Evolutionary conservation across 2,797 vertebrate genomes (phyloP), one percentile per base, ranked within the genome.

Genomic region (Antrozous pallidus): DNA sequence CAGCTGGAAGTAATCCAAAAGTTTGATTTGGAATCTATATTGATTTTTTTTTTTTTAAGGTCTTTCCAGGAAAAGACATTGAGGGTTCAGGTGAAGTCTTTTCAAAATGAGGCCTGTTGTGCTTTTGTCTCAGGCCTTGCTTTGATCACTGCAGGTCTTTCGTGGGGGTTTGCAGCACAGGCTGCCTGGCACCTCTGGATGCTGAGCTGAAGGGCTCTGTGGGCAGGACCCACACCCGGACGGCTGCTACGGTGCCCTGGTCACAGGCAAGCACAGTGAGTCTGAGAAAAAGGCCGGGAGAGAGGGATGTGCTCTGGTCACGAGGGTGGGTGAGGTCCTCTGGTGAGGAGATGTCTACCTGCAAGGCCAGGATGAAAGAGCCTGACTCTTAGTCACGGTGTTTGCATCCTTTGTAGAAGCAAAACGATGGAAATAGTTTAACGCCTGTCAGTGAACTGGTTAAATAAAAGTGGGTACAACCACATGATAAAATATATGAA

Each of bases 201-300:
- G 8, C 84, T 9, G 49, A 77, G 78, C 78, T 6, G 0, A 36
- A 3, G 26, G 40, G 22, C 14, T 24, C 79, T 1, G 3, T 0
- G 2, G 67, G 26, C 58, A 14, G 70, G 61, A n/a, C 40, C 63
- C n/a, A 8, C 0, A 2, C 2, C 0, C 0, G 18, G 56, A 13
- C 13, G 1, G n/a, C 51, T 24, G 84, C 45, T 11, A 1, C n/a
- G 11, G 6, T 1, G 33, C 45, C 36, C 54, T 7, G 13, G 31
- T 11, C 58, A n/a, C 17, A 33, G 12, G 16, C n/a, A 5, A 8
- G 18, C 7, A 5, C 69, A 22, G 18, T 0, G 33, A 33, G n/a
- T 16, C 69, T 54, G 74, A 58, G 17, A 11, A 45, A 36, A 42
- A 13, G 2, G 33, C 31, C 1, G 2, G 54, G 42, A 70, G 28